Base-by-base conservation (phyloP, 2,888 invertebrate species). In the Ametastegia equiseti region DNA sequence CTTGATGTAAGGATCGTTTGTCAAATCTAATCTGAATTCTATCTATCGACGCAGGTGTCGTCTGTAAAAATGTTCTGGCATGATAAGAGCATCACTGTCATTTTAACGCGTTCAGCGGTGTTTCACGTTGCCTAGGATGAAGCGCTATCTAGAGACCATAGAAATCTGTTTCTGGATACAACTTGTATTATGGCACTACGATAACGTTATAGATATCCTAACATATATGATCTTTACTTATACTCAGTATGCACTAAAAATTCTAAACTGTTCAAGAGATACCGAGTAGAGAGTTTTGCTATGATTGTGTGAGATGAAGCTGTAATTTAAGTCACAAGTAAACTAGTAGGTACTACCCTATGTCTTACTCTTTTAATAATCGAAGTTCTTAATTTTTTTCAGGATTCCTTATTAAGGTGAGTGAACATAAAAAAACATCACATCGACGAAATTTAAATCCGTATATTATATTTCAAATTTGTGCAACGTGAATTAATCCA, bases 21-120 rank as follows among this genome's bases (percentile, higher is more conserved):
- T 42, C 19, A 1, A 47, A 27, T 50, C 33, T 50, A 47, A 47
- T 47, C 73, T 30, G 1, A 47, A 9, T 50, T 27, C 15, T 33
- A 23, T 2, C 54, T 19, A 19, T 45, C n/a, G 50, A 11, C 13
- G 13, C 54, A 50, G 75, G 75, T 54, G 75, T 54, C 13, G 75
- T 75, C 54, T 75, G 75, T 54, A 36, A 75, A 54, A 54, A 75
- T n/a, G n/a, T 54, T 75, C n/a, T 36, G 6, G 11, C 33, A 6
- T n/a, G 50, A 36, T 19, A 54, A 75, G 54, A 11, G 33, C 36
- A 15, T 75, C 33, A 11, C 54, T 75, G 75, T 75, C 75, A 54
- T 54, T 23, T 19, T 9, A 36, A 27, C 4, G 19, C 19, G 15
- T 75, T 54, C 54, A 75, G 54, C 33, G 30, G 54, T 54, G 36